Evolutionary conservation across 2,888 invertebrate genomes (phyloP).

Genomic region (Papilio gigon): DNA sequence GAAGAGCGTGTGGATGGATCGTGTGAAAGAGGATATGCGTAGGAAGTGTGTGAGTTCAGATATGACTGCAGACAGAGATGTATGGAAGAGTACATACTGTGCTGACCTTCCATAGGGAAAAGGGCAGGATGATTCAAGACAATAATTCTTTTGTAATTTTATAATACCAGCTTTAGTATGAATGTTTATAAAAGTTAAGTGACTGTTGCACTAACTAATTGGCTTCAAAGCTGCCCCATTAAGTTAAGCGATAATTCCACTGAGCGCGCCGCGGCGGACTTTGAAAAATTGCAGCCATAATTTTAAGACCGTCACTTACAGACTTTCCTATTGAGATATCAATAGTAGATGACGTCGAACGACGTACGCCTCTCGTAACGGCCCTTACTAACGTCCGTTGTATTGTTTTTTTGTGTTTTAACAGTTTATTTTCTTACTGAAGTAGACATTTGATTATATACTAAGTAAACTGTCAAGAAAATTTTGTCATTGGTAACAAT

Average conservation of each 20-base stretch:
- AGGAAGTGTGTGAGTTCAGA: too few species aligned
- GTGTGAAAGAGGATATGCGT: too few species aligned
- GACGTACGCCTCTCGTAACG: conserved; percentile 66
- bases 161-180: conserved; percentile 35
- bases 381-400: conserved; percentile 43
- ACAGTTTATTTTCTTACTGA: neutral
- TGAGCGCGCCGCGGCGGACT: conserved; percentile 62
- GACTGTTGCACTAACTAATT: conserved; percentile 63
- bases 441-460: neutral
- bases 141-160: too few species aligned
- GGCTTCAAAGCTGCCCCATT: conserved; percentile 72
- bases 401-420: neutral
- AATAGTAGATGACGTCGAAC: conserved; percentile 74
- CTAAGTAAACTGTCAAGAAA: neutral
- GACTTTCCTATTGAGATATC: conserved; percentile 82
- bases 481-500: too few species aligned
- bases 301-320: conserved; percentile 78
- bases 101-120: too few species aligned
- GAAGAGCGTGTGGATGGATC: too few species aligned
- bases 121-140: too few species aligned
- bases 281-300: conserved; percentile 79
- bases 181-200: conserved; percentile 44
- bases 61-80: too few species aligned
- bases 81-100: too few species aligned
- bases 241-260: conserved; percentile 65